Conservation (phyloP, 2,888 invertebrate species). For the Chrysolina oricalcia region DNA sequence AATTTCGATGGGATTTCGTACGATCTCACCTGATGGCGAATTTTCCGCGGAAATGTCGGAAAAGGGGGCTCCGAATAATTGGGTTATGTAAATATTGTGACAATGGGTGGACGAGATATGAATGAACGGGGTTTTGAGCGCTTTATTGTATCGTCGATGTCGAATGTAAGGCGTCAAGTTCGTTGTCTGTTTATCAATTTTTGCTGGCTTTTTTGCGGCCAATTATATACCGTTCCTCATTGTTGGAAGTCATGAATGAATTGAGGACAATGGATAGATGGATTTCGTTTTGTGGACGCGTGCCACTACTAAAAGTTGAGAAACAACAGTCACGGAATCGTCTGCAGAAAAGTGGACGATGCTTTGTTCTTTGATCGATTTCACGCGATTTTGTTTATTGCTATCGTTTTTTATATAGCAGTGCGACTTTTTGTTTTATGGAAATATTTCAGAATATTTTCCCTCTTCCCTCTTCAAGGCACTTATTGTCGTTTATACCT, state of each 20-base stretch:
- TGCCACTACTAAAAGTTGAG: constrained; percentile 25
- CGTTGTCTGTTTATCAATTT: constrained; percentile 20
- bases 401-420: not conserved
- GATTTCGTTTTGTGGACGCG: constrained; percentile 30
- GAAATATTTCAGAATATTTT: not conserved
- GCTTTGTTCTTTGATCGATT: constrained; percentile 13
- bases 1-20: constrained; percentile 23
- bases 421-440: not conserved
- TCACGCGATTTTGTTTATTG: not conserved
- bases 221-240: constrained; percentile 31
- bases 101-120: constrained; percentile 34
- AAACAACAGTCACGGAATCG: constrained; percentile 2
- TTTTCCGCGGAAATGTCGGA: constrained; percentile 27
- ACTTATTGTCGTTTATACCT: too few species aligned
- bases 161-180: not conserved
- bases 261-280: constrained; percentile 34
- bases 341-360: constrained; percentile 6
- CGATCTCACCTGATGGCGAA: not conserved
- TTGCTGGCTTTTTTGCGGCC: constrained; percentile 20
- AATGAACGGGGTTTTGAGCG: constrained; percentile 17
- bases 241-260: constrained; percentile 34
- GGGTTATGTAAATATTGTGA: constrained; percentile 43
- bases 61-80: constrained; percentile 38
- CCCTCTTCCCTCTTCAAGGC: too few species aligned
- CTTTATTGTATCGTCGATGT: constrained; percentile 7